Evolutionary conservation across 2,113 vertebrate genomes (phyloP), one percentile per base, ranked within the genome.

Genomic region (Falco punctatus): DNA sequence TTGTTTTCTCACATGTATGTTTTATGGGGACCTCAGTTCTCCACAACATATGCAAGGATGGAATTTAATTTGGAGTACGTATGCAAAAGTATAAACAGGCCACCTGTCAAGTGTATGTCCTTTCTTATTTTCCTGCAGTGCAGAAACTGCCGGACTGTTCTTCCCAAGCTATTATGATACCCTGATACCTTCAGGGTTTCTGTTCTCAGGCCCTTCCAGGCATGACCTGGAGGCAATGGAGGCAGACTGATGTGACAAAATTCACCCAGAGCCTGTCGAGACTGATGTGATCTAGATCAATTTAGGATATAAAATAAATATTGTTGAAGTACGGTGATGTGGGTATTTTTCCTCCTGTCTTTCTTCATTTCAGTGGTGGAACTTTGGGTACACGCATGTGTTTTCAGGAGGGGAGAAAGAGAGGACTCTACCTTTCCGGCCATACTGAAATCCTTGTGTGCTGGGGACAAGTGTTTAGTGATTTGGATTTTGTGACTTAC

Each of bases 401-500:
- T 86, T 83, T 92, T 59, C 65, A 91, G 16, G n/a, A 90, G 35
- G 16, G 20, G n/a, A 77, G n/a, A 74, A 61, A 64, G 10, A 7
- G 33, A 22, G 91, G 15, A n/a, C 19, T 49, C 30, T 58, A 67
- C n/a, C 48, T 69, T 81, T 82, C 26, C 13, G 92, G 8, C 10
- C 9, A 11, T 22, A 23, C 38, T 62, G 59, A 87, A 90, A 59
- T 70, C 44, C 20, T 89, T 62, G 20, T 21, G 13, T 46, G 27
- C 61, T 35, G 12, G 22, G 51, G 27, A 58, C 71, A 87, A 96
- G 52, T 44, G 17, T 81, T 88, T 94, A 52, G 52, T 86, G 55
- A 77, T 77, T 69, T 81, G 57, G 13, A 26, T 88, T 88, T 94
- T 97, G 75, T 95, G 84, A 93, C 11, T 62, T 80, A 27, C 32